These are phyloP conservation scores for Belgica antarctica DNA, from an alignment of 2,888 invertebrate genomes.

Conservation along the genomic window DNA sequence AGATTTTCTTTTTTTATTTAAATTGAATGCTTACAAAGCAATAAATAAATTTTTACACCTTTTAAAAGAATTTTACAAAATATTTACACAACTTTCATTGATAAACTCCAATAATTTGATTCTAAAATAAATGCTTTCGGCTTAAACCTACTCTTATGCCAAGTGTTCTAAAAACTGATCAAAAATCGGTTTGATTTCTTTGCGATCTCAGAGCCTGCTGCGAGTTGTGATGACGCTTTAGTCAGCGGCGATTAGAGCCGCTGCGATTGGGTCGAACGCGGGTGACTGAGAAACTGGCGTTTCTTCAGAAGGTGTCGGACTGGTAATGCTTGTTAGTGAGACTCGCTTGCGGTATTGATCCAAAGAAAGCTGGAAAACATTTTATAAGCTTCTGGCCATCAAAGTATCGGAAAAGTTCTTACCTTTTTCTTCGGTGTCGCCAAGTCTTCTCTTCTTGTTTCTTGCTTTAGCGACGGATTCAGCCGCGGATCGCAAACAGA, in stretches of 20 bases:
- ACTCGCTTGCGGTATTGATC: constrained; percentile 31
- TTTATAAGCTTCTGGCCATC: not conserved
- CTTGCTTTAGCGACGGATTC: constrained; percentile 18
- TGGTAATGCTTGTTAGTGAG: constrained; percentile 18
- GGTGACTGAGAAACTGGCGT: not conserved
- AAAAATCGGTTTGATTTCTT: too few relatives aligned
- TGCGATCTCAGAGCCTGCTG: too few relatives aligned
- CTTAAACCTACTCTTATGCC: too few relatives aligned
- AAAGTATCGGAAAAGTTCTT: not conserved
- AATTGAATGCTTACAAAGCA: too few relatives aligned
- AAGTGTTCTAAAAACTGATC: not conserved
- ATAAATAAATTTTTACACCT: too few relatives aligned
- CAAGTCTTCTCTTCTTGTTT: not conserved
- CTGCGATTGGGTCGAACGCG: constrained; percentile 33
- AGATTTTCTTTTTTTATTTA: too few relatives aligned
- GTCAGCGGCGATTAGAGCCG: not conserved
- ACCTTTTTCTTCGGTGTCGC: constrained; percentile 33
- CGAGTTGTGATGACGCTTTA: not conserved
- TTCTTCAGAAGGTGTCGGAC: not conserved
- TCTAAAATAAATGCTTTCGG: constrained; percentile 6
- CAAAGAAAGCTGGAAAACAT: constrained; percentile 18
- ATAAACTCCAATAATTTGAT: not conserved
- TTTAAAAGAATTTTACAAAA: too few relatives aligned
- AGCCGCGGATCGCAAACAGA: constrained; percentile 12
- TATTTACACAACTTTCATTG: too few relatives aligned